phyloP scores from a whole-genome alignment of 2,888 invertebrate genomes.

The Noctua pronuba region DNA sequence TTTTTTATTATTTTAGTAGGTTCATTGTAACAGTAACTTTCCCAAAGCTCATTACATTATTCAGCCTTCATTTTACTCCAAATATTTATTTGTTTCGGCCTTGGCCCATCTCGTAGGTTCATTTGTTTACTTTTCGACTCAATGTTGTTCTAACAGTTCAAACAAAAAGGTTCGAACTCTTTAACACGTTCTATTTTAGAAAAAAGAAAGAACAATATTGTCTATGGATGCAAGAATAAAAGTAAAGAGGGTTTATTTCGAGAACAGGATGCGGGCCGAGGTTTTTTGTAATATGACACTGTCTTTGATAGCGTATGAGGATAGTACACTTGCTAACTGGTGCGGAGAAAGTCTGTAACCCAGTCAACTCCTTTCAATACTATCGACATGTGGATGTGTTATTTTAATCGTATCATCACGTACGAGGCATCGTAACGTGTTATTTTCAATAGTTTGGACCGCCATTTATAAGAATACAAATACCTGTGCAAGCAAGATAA shows the following conservation, averaged over 20 bases:
- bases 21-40: constrained; percentile 16
- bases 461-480: constrained; percentile 40
- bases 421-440: constrained; percentile 50
- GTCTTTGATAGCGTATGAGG: constrained; percentile 35
- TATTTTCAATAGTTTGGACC: constrained; percentile 54
- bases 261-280: constrained; percentile 78
- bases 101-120: constrained; percentile 58
- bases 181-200: constrained; percentile 46
- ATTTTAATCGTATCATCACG: constrained; percentile 57
- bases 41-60: constrained; percentile 42
- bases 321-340: constrained; percentile 48
- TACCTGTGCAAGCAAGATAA: constrained; percentile 2
- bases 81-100: constrained; percentile 62
- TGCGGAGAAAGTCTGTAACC: constrained; percentile 60
- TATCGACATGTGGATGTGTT: constrained; percentile 43
- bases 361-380: constrained; percentile 52
- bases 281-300: constrained; percentile 69
- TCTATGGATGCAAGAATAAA: constrained; percentile 33
- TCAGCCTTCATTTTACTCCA: constrained; percentile 45
- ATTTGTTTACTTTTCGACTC: constrained; percentile 57
- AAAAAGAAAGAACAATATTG: constrained; percentile 30
- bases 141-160: constrained; percentile 58
- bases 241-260: constrained; percentile 64
- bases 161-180: constrained; percentile 52
- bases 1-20: constrained; percentile 16